These are phyloP conservation scores for Drosophila lacteicornis DNA, from an alignment of 1,140 invertebrate genomes.

Conservation along the genomic window DNA sequence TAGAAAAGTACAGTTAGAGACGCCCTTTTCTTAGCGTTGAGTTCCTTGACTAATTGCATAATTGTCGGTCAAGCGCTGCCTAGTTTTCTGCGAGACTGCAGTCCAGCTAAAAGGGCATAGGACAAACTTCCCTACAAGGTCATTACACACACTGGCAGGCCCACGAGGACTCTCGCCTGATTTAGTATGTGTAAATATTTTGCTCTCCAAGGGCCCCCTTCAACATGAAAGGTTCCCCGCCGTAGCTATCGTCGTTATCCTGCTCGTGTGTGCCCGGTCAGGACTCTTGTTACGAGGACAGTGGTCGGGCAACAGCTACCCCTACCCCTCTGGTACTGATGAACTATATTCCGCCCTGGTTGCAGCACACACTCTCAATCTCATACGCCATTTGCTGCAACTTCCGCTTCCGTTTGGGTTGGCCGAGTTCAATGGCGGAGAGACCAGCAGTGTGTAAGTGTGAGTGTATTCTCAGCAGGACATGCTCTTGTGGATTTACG, in stretches of 20 bases:
- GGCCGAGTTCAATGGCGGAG: slow-evolving; percentile 34
- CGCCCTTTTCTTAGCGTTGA: neutral
- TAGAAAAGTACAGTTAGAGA: neutral
- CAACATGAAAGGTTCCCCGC: slow-evolving; percentile 53
- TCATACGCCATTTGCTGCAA: slow-evolving; percentile 76
- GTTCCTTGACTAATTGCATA: slow-evolving; percentile 36
- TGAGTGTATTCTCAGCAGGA: slow-evolving; percentile 45
- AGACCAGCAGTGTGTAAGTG: neutral
- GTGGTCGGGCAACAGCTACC: slow-evolving; percentile 27
- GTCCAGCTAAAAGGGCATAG: slow-evolving; percentile 32
- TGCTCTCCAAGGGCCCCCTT: slow-evolving; percentile 64
- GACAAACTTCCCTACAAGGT: slow-evolving; percentile 44
- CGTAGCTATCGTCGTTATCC: slow-evolving; percentile 57
- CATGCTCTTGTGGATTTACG: slow-evolving; percentile 72
- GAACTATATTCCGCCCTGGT: slow-evolving; percentile 17
- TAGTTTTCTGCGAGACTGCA: slow-evolving; percentile 20
- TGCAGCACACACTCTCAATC: slow-evolving; percentile 47
- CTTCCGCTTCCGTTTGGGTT: slow-evolving; percentile 72
- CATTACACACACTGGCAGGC: slow-evolving; percentile 28
- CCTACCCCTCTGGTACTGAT: neutral
- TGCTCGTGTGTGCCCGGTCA: slow-evolving; percentile 55
- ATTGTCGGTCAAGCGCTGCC: slow-evolving; percentile 28
- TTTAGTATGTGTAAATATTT: slow-evolving; percentile 82
- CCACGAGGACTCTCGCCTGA: slow-evolving; percentile 41
- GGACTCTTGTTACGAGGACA: slow-evolving; percentile 69